Conservation (phyloP, 2,888 invertebrate species). For the Arrhopalites spinosus region DNA sequence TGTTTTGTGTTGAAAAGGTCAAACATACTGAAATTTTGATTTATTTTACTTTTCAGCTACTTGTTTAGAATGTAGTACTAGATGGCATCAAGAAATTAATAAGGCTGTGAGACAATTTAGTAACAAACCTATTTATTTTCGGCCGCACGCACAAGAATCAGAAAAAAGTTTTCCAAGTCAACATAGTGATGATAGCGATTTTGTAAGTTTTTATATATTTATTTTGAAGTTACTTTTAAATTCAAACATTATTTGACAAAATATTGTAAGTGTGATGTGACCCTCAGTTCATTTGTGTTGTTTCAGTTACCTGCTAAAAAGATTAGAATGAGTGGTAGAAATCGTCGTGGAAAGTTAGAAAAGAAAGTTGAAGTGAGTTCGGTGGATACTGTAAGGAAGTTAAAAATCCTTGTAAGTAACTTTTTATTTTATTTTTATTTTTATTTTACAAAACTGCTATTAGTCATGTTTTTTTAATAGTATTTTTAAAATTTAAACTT, state of each 20-base stretch:
- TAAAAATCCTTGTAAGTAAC: conserved; percentile 16
- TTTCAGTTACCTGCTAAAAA: conserved; percentile 4
- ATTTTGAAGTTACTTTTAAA: too few relatives aligned
- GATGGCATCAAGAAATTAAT: conserved; percentile 31
- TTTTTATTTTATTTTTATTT: neutral
- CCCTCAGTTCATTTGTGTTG: neutral
- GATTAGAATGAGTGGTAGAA: conserved; percentile 12
- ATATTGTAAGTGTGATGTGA: neutral
- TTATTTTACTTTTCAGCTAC: conserved; percentile 32
- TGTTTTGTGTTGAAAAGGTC: neutral
- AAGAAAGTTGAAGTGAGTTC: conserved; percentile 19
- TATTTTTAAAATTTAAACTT: too few relatives aligned
- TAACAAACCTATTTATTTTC: conserved; percentile 14
- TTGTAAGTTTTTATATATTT: neutral
- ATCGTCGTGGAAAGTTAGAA: conserved; percentile 14
- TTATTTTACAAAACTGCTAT: neutral
- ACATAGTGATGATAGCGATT: conserved; percentile 10
- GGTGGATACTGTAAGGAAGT: neutral
- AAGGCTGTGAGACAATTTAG: neutral
- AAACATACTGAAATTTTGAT: conserved; percentile 8
- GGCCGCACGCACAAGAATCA: neutral
- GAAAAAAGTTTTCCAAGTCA: neutral
- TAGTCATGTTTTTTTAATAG: too few relatives aligned
- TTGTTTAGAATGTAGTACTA: conserved; percentile 40
- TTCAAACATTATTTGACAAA: too few relatives aligned